phyloP scores from a whole-genome alignment of 2,888 invertebrate genomes.

The Gymnoscelis rufifasciata region DNA sequence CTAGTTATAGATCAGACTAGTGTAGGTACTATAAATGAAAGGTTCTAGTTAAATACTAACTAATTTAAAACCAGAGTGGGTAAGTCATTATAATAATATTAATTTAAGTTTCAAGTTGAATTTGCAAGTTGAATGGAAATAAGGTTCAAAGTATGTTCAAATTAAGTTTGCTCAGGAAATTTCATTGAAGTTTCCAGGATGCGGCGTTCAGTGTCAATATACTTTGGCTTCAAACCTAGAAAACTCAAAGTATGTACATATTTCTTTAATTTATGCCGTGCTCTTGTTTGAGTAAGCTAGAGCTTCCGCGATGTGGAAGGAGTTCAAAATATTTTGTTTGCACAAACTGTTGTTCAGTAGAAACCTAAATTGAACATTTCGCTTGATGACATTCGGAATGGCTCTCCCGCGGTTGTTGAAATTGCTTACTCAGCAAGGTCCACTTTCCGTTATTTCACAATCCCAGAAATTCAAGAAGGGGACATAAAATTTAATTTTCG shows the following conservation, averaged over 20 bases:
- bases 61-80: too few relatives aligned
- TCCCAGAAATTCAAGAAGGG: constrained; percentile 25
- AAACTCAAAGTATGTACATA: too few relatives aligned
- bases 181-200: constrained; percentile 26
- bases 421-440: constrained; percentile 32
- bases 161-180: constrained; percentile 61
- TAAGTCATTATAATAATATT: too few relatives aligned
- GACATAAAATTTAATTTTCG: constrained; percentile 26
- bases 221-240: too few relatives aligned
- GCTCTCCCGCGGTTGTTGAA: constrained; percentile 37
- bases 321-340: constrained; percentile 1
- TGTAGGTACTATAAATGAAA: too few relatives aligned
- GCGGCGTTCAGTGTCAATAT: too few relatives aligned
- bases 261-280: too few relatives aligned
- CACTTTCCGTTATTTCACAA: constrained; percentile 22
- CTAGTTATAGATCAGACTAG: too few relatives aligned
- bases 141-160: constrained; percentile 46
- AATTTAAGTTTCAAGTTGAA: background rate
- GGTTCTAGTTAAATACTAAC: too few relatives aligned
- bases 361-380: constrained; percentile 39
- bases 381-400: constrained; percentile 28
- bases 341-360: background rate
- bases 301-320: too few relatives aligned
- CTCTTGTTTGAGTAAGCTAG: too few relatives aligned
- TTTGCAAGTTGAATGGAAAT: background rate